Base-by-base conservation (phyloP, 2,113 vertebrate genomes). In the Progne subis region DNA sequence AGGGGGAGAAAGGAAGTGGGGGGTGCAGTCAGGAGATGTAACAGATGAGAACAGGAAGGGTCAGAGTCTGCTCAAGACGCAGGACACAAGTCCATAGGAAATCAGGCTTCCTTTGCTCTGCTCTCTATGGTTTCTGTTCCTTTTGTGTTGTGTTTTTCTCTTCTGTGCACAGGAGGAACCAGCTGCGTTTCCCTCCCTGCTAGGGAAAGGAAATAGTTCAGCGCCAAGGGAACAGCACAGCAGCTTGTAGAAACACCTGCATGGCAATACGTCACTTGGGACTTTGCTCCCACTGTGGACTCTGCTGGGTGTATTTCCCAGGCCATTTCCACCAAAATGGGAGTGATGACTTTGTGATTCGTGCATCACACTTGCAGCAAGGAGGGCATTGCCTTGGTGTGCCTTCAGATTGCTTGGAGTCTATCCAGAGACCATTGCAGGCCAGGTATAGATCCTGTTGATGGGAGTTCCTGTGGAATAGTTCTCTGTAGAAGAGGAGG, bases 81-180 rank as follows among this genome's bases (percentile, higher is more conserved):
- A 88, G 80, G 82, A 56, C 50, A 43, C n/a, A 81, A 93, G 80
- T 92, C 88, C 69, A 78, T 93, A 95, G 95, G 96, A 97, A 96
- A 88, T 91, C 34, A 52, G 83, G 29, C 76, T 96, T 96, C 96
- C 95, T 96, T 90, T 94, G 52, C 86, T 56, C 82, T 59, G 59
- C 71, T 95, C 64, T 81, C 75, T 37, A 64, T 75, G 80, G 60
- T 70, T 81, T 90, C 56, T 94, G 47, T 92, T 96, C 61, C 90
- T 92, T 95, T 94, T 95, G 91, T 92, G 56, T 97, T 90, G 71
- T 47, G 60, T 74, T 12, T 90, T 95, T 83, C 77, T 92, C 86
- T 90, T 91, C 69, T 94, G 52, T 7, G 11, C 39, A 24, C 32
- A 23, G 68, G 59, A 93, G 94, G 96, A 96, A 81, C 92, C 95